phyloP scores from a whole-genome alignment of 2,113 vertebrate species.

The Alosa alosa region DNA sequence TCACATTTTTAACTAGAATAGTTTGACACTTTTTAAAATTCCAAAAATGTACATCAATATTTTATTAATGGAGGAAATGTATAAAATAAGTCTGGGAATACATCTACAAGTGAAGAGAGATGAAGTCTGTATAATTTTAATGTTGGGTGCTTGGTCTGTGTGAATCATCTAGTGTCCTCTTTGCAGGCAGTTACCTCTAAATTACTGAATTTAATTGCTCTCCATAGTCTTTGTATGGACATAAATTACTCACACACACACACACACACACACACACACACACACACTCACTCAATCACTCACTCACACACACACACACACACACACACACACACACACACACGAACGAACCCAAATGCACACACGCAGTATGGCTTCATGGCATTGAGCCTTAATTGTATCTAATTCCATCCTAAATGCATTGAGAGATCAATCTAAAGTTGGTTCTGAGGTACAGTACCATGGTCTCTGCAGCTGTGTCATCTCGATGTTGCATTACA shows the following conservation, averaged over 20 bases:
- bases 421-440: background rate
- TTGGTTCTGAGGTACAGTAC: background rate
- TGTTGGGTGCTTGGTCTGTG: background rate
- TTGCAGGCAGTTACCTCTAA: background rate
- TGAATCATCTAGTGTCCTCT: background rate
- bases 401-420: background rate
- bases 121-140: background rate
- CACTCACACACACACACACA: background rate
- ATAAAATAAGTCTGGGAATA: background rate
- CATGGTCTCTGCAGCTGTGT: background rate
- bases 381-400: background rate
- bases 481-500: background rate
- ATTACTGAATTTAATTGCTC: background rate
- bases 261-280: background rate
- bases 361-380: background rate
- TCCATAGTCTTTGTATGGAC: background rate
- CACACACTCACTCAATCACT: background rate
- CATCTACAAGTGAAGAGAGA: background rate
- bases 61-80: background rate
- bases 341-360: background rate
- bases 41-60: background rate
- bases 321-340: slow-evolving; percentile 1
- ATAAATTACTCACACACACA: background rate
- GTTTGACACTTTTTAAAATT: background rate
- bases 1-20: background rate